Conservation (phyloP, 1,140 invertebrate genomes). For the Drosophila malerkotliana region DNA sequence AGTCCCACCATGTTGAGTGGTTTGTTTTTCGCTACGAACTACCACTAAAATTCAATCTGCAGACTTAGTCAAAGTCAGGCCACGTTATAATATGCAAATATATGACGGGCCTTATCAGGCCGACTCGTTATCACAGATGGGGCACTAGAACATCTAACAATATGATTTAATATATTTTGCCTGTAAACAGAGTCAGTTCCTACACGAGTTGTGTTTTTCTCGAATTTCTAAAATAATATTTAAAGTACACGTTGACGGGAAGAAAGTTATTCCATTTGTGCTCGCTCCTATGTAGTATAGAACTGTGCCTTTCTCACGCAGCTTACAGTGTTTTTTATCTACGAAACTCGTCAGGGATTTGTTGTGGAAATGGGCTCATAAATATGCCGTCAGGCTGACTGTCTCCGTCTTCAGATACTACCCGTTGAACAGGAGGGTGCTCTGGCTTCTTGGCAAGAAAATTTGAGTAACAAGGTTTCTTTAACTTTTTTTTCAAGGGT, state of each 20-base stretch:
- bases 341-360: constrained; percentile 45
- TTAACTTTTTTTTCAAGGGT: neutral
- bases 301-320: constrained; percentile 76
- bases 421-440: neutral
- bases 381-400: constrained; percentile 65
- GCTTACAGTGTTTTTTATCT: constrained; percentile 54
- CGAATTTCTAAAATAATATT: constrained; percentile 34
- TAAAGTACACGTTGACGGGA: constrained; percentile 26
- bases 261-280: constrained; percentile 32
- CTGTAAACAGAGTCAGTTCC: constrained; percentile 40
- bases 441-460: neutral
- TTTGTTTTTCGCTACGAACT: constrained; percentile 53
- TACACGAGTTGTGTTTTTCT: constrained; percentile 38
- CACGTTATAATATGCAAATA: constrained; percentile 69
- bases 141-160: constrained; percentile 65
- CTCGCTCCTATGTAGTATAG: constrained; percentile 5
- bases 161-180: constrained; percentile 77
- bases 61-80: constrained; percentile 46
- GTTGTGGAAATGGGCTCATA: constrained; percentile 63
- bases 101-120: constrained; percentile 63
- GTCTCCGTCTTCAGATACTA: constrained; percentile 13
- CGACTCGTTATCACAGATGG: constrained; percentile 47
- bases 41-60: constrained; percentile 36
- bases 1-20: constrained; percentile 37
- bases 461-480: neutral